Evolutionary conservation across 2,113 vertebrate genomes (phyloP).

Genomic region (Menura novaehollandiae): DNA sequence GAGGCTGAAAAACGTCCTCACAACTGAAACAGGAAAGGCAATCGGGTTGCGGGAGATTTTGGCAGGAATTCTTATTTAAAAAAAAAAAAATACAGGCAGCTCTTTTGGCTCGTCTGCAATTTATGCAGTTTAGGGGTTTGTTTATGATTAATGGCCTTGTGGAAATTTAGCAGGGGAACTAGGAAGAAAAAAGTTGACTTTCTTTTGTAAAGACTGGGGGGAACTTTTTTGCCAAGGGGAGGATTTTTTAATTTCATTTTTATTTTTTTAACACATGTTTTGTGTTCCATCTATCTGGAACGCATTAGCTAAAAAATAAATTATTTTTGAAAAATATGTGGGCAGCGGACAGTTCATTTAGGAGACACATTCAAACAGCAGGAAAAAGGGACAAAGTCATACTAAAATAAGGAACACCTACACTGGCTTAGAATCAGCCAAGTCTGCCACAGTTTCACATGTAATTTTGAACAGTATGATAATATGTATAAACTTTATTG

Average conservation of each 20-base stretch:
- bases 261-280: not conserved
- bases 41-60: not conserved
- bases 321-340: slow-evolving; percentile 75
- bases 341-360: not conserved
- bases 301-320: slow-evolving; percentile 73
- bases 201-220: not conserved
- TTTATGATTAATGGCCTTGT: not conserved
- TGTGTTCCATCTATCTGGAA: slow-evolving; percentile 73
- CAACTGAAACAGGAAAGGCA: not conserved
- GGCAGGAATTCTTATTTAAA: not conserved
- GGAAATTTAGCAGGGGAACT: not conserved
- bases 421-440: not conserved
- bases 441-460: not conserved
- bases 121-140: not conserved
- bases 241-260: not conserved
- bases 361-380: not conserved
- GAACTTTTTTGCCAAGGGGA: not conserved
- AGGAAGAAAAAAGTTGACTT: not conserved
- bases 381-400: not conserved
- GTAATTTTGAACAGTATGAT: not conserved
- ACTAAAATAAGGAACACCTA: not conserved
- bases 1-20: not conserved
- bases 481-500: not conserved
- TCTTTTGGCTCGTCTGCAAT: not conserved
- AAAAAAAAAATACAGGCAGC: not conserved